Evolutionary conservation across 2,113 vertebrate species (phyloP).

Genomic region (Orycteropus afer): DNA sequence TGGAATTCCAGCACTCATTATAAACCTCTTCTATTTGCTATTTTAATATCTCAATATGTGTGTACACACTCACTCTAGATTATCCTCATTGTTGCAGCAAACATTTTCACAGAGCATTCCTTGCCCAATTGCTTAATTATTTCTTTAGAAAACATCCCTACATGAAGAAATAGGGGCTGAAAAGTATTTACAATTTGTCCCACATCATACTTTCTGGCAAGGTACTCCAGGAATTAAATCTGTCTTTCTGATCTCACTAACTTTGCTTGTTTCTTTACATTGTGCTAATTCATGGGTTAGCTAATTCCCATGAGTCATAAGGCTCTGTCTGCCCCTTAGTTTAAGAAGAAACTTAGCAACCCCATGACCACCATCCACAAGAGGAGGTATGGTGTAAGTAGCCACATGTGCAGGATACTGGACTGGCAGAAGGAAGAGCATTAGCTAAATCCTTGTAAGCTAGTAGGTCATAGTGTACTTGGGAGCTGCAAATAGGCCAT

Average conservation of each 20-base stretch:
- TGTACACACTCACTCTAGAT: not conserved
- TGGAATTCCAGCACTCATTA: slow-evolving; percentile 11
- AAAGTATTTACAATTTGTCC: not conserved
- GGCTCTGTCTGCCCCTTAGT: not conserved
- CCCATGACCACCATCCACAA: not conserved
- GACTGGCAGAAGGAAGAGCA: not conserved
- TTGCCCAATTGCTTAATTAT: not conserved
- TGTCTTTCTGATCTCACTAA: not conserved
- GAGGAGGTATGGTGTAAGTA: not conserved
- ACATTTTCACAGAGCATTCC: not conserved
- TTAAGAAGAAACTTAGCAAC: not conserved
- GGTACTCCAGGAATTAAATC: slow-evolving; percentile 9
- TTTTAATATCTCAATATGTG: not conserved
- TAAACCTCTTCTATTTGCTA: not conserved
- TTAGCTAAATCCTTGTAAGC: not conserved
- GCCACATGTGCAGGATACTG: not conserved
- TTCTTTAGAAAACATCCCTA: not conserved
- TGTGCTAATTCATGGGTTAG: not conserved
- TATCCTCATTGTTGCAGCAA: not conserved
- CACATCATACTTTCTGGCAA: not conserved
- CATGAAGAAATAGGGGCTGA: not conserved
- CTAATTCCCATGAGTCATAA: not conserved
- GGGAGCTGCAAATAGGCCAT: not conserved
- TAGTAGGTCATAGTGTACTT: not conserved
- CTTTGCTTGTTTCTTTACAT: not conserved